Base-by-base conservation (phyloP, 2,113 vertebrate species). In the Panurus biarmicus region DNA sequence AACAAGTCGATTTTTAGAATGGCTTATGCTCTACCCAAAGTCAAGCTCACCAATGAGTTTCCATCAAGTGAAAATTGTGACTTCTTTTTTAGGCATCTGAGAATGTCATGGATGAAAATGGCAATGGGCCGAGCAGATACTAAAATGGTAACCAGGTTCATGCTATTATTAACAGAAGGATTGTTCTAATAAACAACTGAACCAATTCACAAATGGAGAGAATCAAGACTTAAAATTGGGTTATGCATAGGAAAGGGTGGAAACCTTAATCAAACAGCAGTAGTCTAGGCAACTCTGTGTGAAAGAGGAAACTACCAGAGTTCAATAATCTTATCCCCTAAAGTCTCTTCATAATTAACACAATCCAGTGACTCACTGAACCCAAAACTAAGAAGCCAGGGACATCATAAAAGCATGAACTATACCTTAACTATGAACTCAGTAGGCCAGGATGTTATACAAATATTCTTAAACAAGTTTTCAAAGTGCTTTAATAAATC, bases 151-250 rank as follows among this genome's bases (percentile, higher is more conserved):
- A 53, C 7, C 0, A 1, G 12, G 11, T 29, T 83, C 66, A 44
- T 0, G 0, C 2, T 17, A 19, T 12, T 18, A 62, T 25, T 61
- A 70, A 62, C 4, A 77, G 26, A 67, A 64, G 7, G 12, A 79
- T 2, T 2, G 20, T 36, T 78, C n/a, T 61, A 22, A 84, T 33
- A 71, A 84, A 47, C 7, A 65, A 29, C 16, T 36, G 5, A 31
- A 74, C 6, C 0, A 0, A 72, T 26, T 47, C 26, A 67, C 20
- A 5, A 42, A 48, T 9, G 2, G 31, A 75, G 48, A 85, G 10
- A 91, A 75, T 38, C 28, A 73, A 85, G n/a, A 58, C 24, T 72
- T 80, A 61, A 45, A 91, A 66, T 3, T 38, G 29, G 66, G 13
- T 73, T 54, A 57, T 9, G 17, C 23, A 72, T 14, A 58, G 2